Evolutionary conservation across 2,888 invertebrate species (phyloP).

Genomic region (Gymnocheta viridis): DNA sequence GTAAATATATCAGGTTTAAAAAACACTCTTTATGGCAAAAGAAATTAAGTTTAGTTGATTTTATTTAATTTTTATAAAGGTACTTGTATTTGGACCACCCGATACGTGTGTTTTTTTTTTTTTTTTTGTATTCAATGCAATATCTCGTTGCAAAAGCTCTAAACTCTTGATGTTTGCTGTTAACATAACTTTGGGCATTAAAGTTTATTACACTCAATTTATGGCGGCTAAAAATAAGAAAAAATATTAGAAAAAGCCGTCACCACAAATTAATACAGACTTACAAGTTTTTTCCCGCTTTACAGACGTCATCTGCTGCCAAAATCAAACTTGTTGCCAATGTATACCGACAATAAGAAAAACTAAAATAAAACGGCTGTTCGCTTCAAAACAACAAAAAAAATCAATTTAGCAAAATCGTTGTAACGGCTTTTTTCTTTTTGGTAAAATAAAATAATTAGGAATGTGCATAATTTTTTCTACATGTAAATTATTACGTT

Average conservation of each 20-base stretch:
- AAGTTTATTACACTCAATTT: slow-evolving; percentile 8
- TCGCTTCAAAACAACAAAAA: not conserved
- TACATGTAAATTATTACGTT: slow-evolving; percentile 33
- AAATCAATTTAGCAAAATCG: not conserved
- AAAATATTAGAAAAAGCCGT: not conserved
- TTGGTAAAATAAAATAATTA: not conserved
- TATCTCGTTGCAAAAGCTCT: too few species aligned
- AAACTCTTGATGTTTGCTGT: too few species aligned
- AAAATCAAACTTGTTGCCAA: not conserved
- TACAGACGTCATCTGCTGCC: not conserved
- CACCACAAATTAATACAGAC: slow-evolving; percentile 1
- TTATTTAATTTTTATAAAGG: not conserved
- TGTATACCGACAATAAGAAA: not conserved
- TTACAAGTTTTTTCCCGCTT: not conserved
- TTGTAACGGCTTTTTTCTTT: slow-evolving; percentile 27
- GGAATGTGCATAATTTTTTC: slow-evolving; percentile 22
- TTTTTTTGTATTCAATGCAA: too few species aligned
- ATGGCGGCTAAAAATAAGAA: not conserved
- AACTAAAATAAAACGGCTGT: not conserved
- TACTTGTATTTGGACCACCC: too few species aligned
- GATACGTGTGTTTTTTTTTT: too few species aligned
- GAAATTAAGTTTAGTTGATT: too few species aligned
- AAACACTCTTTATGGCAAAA: too few species aligned
- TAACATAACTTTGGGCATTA: not conserved
- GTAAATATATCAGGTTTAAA: too few species aligned